Percentiles rank a stretch among this genome's conserved stretches.
Evolutionary conservation across 2,797 vertebrate species (phyloP).

Genomic region (Tenualosa thibaudeaui): DNA sequence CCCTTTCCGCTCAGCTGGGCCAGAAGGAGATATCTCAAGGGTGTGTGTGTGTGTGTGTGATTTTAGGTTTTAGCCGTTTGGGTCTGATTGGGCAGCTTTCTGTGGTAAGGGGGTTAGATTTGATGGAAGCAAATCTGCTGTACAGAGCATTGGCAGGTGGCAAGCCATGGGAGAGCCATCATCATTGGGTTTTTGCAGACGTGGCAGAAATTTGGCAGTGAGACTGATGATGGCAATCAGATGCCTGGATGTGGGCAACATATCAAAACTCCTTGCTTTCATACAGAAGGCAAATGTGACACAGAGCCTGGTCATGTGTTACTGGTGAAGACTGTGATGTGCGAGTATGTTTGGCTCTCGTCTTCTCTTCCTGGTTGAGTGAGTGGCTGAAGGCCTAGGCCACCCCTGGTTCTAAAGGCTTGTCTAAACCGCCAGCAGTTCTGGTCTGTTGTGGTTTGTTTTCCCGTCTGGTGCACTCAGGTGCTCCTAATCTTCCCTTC

Average conservation of each 20-base stretch:
- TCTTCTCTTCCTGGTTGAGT: background rate
- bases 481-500: background rate
- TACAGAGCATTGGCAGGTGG: background rate
- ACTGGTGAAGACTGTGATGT: background rate
- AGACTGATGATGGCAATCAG: background rate
- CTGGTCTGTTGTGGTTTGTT: background rate
- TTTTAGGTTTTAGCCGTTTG: background rate
- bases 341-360: background rate
- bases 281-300: background rate
- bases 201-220: background rate
- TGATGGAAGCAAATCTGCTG: background rate
- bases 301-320: background rate
- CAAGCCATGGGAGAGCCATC: background rate
- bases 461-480: background rate
- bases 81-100: background rate
- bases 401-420: background rate
- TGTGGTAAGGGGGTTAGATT: background rate
- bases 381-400: background rate
- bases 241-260: background rate
- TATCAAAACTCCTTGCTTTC: background rate
- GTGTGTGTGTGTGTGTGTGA: background rate
- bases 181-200: background rate
- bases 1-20: background rate
- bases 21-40: background rate
- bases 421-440: background rate